Percentiles rank a stretch among this genome's conserved stretches.
Conservation (phyloP, 2,888 invertebrate species). For the Cheilosia vulpina region DNA sequence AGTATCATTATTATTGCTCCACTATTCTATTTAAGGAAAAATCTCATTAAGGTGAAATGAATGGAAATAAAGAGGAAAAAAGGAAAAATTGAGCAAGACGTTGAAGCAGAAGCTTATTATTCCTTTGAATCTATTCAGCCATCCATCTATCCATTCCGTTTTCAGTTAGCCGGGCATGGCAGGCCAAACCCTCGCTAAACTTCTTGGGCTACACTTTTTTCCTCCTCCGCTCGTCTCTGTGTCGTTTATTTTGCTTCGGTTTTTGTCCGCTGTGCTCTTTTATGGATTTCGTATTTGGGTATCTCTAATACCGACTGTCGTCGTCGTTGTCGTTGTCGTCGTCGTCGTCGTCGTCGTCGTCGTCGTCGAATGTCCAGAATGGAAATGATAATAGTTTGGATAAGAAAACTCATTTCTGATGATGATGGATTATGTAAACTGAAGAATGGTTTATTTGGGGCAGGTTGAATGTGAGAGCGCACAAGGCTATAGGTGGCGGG, state of each 20-base stretch:
- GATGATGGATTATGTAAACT: conserved; percentile 75
- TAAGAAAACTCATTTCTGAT: conserved; percentile 73
- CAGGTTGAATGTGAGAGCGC: conserved; percentile 40
- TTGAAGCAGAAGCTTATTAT: conserved; percentile 72
- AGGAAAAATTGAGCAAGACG: conserved; percentile 57
- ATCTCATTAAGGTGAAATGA: conserved; percentile 74
- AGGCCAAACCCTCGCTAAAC: conserved; percentile 52
- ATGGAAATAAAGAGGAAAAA: conserved; percentile 56
- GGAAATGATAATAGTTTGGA: conserved; percentile 73
- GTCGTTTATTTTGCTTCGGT: conserved; percentile 33
- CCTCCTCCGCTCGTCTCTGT: conserved; percentile 20
- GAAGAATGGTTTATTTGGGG: conserved; percentile 70
- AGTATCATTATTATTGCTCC: conserved; percentile 70
- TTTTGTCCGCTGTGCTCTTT: conserved; percentile 34
- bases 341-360: conserved; percentile 28
- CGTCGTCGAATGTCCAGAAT: conserved; percentile 62
- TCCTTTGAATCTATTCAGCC: conserved; percentile 66
- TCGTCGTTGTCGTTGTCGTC: conserved; percentile 31
- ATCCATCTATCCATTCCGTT: conserved; percentile 60
- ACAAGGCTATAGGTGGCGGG: conserved; percentile 10
- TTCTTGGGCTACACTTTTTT: conserved; percentile 52
- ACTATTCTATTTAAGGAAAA: conserved; percentile 74
- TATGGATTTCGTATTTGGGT: conserved; percentile 68
- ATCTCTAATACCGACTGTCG: conserved; percentile 48
- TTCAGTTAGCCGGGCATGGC: conserved; percentile 36